Conservation (phyloP, 2,113 vertebrate genomes). For the Malurus alboscapulatus region DNA sequence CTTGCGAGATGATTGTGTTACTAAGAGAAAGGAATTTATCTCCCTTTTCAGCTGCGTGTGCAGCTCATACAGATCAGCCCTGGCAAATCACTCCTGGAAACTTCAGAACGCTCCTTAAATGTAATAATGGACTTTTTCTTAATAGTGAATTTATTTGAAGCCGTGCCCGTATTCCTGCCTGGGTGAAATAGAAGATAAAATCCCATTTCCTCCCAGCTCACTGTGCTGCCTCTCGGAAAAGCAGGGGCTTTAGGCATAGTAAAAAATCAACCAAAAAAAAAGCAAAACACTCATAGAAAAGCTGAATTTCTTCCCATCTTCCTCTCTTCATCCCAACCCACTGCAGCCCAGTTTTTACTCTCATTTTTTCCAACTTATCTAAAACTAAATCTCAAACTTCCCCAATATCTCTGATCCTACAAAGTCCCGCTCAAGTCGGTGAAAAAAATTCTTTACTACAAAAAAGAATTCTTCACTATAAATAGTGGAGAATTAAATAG, state of each 20-base stretch:
- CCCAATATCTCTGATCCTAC: rapidly evolving
- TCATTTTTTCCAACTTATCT: background rate
- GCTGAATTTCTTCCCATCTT: background rate
- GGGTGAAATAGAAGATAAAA: background rate
- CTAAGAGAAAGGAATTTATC: conserved; percentile 2
- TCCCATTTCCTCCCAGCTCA: background rate
- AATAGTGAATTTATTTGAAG: background rate
- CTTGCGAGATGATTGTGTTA: conserved; percentile 7
- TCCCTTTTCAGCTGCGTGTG: background rate
- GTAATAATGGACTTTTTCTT: background rate
- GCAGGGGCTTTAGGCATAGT: background rate
- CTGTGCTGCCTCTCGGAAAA: background rate
- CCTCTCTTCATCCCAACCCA: background rate
- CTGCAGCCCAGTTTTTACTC: background rate
- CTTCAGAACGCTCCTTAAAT: background rate
- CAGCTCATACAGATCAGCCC: background rate
- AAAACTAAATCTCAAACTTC: background rate
- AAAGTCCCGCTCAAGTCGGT: rapidly evolving
- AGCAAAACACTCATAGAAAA: background rate
- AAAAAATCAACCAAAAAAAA: background rate
- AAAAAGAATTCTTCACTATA: background rate
- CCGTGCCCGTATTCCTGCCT: background rate
- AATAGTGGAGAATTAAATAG: background rate
- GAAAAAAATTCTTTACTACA: background rate
- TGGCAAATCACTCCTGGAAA: background rate